phyloP scores from a whole-genome alignment of 2,797 vertebrate genomes.

The Hypotaenidia philippensis region DNA sequence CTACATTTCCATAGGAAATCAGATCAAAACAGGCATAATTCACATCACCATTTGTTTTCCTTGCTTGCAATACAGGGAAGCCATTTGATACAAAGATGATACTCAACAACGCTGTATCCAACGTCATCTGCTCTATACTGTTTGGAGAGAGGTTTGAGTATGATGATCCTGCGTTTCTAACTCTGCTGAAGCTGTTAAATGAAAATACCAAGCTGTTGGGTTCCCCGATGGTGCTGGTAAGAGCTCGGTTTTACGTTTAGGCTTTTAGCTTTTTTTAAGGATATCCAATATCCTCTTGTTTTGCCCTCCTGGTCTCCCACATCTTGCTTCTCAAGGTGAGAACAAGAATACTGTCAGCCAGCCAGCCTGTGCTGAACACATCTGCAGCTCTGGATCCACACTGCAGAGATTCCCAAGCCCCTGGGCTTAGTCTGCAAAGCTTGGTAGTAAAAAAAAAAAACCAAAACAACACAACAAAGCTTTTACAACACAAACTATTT shows the following conservation, averaged over 20 bases:
- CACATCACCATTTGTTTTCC: neutral
- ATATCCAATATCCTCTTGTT: neutral
- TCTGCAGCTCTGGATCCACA: neutral
- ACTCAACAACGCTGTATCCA: slow-evolving; percentile 72
- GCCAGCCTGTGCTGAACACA: neutral
- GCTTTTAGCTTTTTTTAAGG: neutral
- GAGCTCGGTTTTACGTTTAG: neutral
- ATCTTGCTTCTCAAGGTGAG: neutral
- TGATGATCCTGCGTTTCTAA: slow-evolving; percentile 66
- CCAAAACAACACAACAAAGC: neutral
- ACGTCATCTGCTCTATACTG: slow-evolving; percentile 76
- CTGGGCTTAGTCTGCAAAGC: neutral
- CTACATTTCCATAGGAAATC: neutral
- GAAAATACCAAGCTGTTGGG: slow-evolving; percentile 72
- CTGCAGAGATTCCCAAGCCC: neutral
- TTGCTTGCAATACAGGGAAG: slow-evolving; percentile 54
- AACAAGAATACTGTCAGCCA: neutral
- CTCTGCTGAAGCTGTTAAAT: slow-evolving; percentile 65
- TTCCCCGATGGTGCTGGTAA: slow-evolving; percentile 73
- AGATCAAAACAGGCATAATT: neutral
- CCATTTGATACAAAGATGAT: slow-evolving; percentile 68
- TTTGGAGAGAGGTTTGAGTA: slow-evolving; percentile 80
- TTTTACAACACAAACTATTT: neutral
- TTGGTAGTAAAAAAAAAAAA: neutral
- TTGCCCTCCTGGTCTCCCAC: neutral